Base-by-base conservation (phyloP, 2,113 vertebrate species). In the Trematomus loennbergii region DNA sequence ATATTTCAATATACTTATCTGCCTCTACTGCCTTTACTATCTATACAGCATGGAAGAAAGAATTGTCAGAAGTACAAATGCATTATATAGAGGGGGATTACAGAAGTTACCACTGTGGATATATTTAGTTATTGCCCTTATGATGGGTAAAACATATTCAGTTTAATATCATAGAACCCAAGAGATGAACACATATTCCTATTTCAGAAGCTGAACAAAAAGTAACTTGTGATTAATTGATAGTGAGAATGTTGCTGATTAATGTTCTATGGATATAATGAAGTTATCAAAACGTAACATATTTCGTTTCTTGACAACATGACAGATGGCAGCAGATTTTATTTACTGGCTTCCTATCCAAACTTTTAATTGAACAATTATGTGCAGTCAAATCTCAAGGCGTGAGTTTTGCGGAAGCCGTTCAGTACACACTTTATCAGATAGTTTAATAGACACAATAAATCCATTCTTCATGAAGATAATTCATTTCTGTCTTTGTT, bases 1-100 rank as follows among this genome's bases (percentile, higher is more conserved):
- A 83, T 58, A 82, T 80, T 79, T 84, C 57, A 65, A 78, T 82
- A 45, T 54, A 79, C 20, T 81, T 63, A 50, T 49, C 58, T 72
- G 81, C 49, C 20, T 33, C 33, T 57, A 22, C 74, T 66, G 48
- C 52, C 57, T 80, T n/a, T 29, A 49, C 57, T 3, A 29, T 29
- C 29, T 48, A 58, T 40, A 45, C 40, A 46, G 64, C 55, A 45
- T 0, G 15, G 48, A 78, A 66, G 55, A 36, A 69, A 50, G 54
- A 67, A 54, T 46, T 17, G 63, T 63, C 68, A 62, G 79, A 53
- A 48, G 55, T 25, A 20, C 29, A 72, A 52, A 65, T 87, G 66
- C n/a, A 84, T 79, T n/a, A n/a, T 80, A 79, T 72, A 61, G 68
- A 83, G 13, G 20, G 59, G 67, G 17, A 20, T 52, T 46, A 46